Percentiles rank a stretch among this genome's conserved stretches.
Conservation (phyloP, 2,113 vertebrate genomes). For the Maccullochella peelii region DNA sequence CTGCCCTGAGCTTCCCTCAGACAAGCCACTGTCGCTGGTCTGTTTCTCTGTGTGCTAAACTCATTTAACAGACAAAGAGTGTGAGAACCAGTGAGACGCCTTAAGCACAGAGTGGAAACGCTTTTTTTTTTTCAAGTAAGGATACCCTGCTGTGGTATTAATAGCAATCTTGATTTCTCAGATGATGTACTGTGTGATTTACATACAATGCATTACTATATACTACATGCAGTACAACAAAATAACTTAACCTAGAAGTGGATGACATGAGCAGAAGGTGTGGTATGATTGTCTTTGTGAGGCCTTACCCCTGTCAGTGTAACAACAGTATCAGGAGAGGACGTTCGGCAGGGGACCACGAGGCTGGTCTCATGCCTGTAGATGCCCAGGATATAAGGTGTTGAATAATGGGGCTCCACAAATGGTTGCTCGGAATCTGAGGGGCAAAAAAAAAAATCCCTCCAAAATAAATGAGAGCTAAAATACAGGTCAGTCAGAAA, state of each 20-base stretch:
- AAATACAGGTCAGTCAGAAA: constrained; percentile 20
- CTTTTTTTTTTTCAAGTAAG: constrained; percentile 19
- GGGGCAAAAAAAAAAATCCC: neutral
- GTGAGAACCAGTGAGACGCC: constrained; percentile 67
- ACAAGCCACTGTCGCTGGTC: constrained; percentile 58
- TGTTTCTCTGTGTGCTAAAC: constrained; percentile 42
- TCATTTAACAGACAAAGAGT: constrained; percentile 53
- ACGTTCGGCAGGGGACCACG: constrained; percentile 88
- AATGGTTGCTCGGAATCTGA: constrained; percentile 88
- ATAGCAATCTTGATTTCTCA: constrained; percentile 26
- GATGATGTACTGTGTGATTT: constrained; percentile 4
- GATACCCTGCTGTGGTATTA: constrained; percentile 21
- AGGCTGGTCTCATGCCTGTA: constrained; percentile 66
- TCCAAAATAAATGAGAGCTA: neutral
- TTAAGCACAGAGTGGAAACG: constrained; percentile 9
- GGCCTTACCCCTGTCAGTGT: constrained; percentile 84
- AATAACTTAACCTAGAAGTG: constrained; percentile 1
- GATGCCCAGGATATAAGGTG: constrained; percentile 53
- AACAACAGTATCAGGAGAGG: constrained; percentile 84
- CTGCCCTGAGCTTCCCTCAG: constrained; percentile 63
- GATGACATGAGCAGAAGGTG: neutral
- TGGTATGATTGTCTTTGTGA: neutral
- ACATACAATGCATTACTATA: neutral
- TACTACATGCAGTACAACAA: neutral
- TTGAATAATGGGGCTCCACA: constrained; percentile 55